Conservation (phyloP, 2,113 vertebrate genomes). For the Dipodomys ordii region DNA sequence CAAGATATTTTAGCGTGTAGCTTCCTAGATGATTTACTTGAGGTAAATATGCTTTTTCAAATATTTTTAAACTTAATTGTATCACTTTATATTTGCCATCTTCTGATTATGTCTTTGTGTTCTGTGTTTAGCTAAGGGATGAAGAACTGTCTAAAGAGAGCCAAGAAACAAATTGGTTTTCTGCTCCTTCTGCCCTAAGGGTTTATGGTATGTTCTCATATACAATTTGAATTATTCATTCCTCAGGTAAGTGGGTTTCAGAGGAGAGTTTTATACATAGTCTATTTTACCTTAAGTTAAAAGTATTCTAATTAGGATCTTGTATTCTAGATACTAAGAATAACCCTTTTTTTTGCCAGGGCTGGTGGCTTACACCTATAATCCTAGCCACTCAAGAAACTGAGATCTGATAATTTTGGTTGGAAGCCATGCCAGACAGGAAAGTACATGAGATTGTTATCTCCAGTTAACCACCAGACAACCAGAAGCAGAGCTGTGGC, state of each 20-base stretch:
- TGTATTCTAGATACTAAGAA: constrained; percentile 17
- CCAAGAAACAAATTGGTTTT: constrained; percentile 99
- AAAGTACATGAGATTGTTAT: too few species aligned
- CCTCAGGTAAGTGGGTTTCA: neutral
- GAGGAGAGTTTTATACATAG: constrained; percentile 38
- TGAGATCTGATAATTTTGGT: too few species aligned
- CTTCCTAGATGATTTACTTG: constrained; percentile 97
- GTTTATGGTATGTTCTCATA: constrained; percentile 93
- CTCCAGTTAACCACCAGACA: too few species aligned
- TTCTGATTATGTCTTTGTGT: constrained; percentile 81
- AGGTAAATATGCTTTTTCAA: constrained; percentile 87
- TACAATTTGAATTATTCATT: neutral
- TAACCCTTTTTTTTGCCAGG: neutral
- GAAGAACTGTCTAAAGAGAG: constrained; percentile 99
- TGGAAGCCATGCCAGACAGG: too few species aligned
- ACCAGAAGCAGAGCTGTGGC: too few species aligned
- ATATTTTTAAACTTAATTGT: constrained; percentile 68
- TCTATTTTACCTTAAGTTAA: constrained; percentile 3
- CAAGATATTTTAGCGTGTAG: constrained; percentile 99
- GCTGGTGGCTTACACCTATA: too few species aligned
- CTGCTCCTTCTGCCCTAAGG: constrained; percentile 96
- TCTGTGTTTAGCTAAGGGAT: constrained; percentile 92
- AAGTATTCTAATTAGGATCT: neutral
- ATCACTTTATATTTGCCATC: constrained; percentile 69
- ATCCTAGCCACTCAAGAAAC: too few species aligned